phyloP scores from a whole-genome alignment of 1,140 invertebrate species.

The Pachypsylla venusta region DNA sequence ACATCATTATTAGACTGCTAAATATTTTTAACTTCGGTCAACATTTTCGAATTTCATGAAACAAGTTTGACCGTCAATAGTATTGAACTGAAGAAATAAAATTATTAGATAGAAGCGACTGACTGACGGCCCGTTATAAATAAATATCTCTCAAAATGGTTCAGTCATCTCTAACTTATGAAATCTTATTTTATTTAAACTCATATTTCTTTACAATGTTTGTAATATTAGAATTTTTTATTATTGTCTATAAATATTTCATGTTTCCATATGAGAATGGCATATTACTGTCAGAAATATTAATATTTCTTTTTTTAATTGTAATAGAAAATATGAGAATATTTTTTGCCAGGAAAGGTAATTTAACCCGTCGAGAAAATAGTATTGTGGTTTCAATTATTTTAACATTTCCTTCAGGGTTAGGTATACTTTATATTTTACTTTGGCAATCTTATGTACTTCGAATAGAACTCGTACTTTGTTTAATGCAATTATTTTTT shows the following conservation, averaged over 20 bases:
- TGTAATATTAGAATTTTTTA: conserved; percentile 6
- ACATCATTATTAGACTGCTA: too few relatives aligned
- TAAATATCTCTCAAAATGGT: too few relatives aligned
- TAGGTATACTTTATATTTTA: conserved; percentile 14
- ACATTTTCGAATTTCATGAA: too few relatives aligned
- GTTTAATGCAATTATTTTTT: conserved; percentile 14
- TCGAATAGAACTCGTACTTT: conserved; percentile 15
- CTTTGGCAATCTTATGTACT: conserved; percentile 14
- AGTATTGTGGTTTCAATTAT: conserved; percentile 12
- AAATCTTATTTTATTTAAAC: conserved; percentile 15
- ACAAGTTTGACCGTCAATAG: too few relatives aligned
- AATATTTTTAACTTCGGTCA: too few relatives aligned
- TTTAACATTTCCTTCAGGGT: conserved; percentile 10
- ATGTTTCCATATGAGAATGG: conserved; percentile 12
- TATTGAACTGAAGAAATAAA: too few relatives aligned
- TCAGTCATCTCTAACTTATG: conserved; percentile 15
- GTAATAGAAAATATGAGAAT: conserved; percentile 13
- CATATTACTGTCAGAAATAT: conserved; percentile 12
- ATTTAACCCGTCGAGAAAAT: conserved; percentile 12
- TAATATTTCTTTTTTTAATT: conserved; percentile 11
- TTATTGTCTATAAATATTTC: conserved; percentile 10
- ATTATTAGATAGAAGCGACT: too few relatives aligned
- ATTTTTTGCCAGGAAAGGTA: conserved; percentile 14
- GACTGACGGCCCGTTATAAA: too few relatives aligned
- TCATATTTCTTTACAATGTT: conserved; percentile 14